phyloP scores from a whole-genome alignment of 2,113 vertebrate genomes.

The Otocyon megalotis region DNA sequence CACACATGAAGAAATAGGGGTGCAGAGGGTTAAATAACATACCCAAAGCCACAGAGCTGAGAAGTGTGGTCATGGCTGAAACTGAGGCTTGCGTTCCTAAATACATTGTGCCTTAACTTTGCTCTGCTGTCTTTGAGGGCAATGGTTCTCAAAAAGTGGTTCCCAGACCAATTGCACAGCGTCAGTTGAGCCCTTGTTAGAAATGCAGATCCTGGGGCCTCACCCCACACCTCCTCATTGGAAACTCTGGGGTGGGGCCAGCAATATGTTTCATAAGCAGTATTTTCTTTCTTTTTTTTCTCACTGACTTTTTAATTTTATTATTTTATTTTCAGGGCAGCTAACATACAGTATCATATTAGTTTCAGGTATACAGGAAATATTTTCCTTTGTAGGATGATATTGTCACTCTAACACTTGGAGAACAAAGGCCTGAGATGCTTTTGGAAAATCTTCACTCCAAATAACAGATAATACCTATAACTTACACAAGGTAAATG shows the following conservation, averaged over 20 bases:
- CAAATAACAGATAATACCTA: not conserved
- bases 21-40: not conserved
- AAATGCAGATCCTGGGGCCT: not conserved
- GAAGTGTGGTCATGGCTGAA: not conserved
- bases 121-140: not conserved
- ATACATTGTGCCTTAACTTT: not conserved
- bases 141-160: not conserved
- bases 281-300: not conserved
- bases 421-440: not conserved
- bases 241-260: not conserved
- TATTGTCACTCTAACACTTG: not conserved
- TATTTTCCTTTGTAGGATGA: not conserved
- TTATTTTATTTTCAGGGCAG: not conserved
- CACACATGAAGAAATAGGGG: not conserved
- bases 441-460: not conserved
- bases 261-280: not conserved
- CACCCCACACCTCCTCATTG: not conserved
- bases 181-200: not conserved
- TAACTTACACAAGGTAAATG: slow-evolving; percentile 33
- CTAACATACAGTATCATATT: not conserved
- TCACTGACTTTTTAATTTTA: not conserved
- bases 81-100: not conserved
- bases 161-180: not conserved
- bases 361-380: not conserved
- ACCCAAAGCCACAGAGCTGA: not conserved